Evolutionary conservation across 2,797 vertebrate genomes (phyloP).

Genomic region (Eurystomus glaucurus): DNA sequence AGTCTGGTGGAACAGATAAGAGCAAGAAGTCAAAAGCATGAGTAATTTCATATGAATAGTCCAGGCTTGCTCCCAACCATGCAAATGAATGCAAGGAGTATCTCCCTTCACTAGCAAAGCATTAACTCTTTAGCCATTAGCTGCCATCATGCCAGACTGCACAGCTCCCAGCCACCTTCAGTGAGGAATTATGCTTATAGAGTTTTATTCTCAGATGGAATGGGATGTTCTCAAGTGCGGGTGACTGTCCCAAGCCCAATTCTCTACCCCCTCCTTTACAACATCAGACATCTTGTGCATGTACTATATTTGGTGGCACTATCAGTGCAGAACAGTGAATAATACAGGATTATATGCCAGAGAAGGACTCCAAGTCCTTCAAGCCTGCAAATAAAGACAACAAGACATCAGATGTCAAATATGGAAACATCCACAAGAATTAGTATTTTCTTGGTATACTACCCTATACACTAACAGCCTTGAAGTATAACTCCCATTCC

Average conservation of each 20-base stretch:
- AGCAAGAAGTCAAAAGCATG: constrained; percentile 49
- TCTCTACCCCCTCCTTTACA: neutral
- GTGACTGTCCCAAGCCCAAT: neutral
- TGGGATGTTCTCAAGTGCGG: neutral
- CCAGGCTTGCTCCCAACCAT: constrained; percentile 24
- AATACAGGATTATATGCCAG: fast-evolving
- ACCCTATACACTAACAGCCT: neutral
- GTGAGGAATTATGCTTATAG: neutral
- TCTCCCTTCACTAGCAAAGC: neutral
- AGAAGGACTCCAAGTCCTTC: neutral
- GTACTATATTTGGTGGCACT: neutral
- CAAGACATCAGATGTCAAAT: neutral
- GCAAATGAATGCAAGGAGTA: constrained; percentile 21
- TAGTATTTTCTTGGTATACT: neutral
- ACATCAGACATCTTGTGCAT: neutral
- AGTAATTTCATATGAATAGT: constrained; percentile 26
- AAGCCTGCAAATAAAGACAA: neutral
- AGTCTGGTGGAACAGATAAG: constrained; percentile 70
- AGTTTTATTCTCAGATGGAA: neutral
- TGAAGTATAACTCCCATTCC: neutral
- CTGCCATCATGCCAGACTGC: neutral
- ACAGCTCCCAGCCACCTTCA: neutral
- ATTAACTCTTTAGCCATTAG: constrained; percentile 29
- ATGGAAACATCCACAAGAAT: neutral
- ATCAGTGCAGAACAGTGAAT: neutral